Percentiles rank a stretch among this genome's conserved stretches.
Conservation (phyloP, 1,140 invertebrate genomes). For the Drosophila repleta region DNA sequence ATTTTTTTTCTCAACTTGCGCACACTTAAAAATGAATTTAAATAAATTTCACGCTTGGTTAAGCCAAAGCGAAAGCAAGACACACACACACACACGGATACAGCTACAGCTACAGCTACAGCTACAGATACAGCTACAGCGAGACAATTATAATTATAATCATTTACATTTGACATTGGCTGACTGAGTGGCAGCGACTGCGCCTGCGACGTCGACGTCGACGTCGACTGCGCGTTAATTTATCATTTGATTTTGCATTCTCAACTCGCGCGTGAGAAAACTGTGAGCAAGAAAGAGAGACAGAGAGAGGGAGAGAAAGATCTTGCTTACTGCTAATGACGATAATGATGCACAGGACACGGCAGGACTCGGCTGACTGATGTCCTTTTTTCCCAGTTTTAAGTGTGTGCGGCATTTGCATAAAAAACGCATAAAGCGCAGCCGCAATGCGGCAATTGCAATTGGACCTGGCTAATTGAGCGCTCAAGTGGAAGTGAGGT, state of each 20-base stretch:
- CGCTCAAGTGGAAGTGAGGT: slow-evolving; percentile 58
- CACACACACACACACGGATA: slow-evolving; percentile 31
- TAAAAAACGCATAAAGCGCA: slow-evolving; percentile 75
- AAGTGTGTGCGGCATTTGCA: slow-evolving; percentile 54
- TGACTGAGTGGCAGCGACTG: slow-evolving; percentile 42
- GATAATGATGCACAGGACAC: slow-evolving; percentile 57
- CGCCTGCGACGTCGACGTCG: slow-evolving; percentile 14
- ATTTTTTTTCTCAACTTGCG: slow-evolving; percentile 65
- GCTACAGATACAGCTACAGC: slow-evolving; percentile 19
- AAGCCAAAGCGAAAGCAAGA: slow-evolving; percentile 59
- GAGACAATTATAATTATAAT: slow-evolving; percentile 81
- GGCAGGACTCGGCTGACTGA: slow-evolving; percentile 1
- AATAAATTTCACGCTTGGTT: slow-evolving; percentile 82
- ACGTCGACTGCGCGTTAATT: slow-evolving; percentile 59
- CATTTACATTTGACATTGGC: slow-evolving; percentile 81
- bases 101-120: slow-evolving; percentile 13
- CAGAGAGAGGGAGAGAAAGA: background rate
- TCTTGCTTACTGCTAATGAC: slow-evolving; percentile 20
- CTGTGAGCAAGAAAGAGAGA: slow-evolving; percentile 28
- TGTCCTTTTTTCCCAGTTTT: slow-evolving; percentile 18
- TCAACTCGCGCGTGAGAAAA: slow-evolving; percentile 45
- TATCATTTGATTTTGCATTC: slow-evolving; percentile 69
- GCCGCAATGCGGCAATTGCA: slow-evolving; percentile 28
- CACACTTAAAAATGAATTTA: slow-evolving; percentile 82
- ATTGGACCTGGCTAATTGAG: slow-evolving; percentile 52